Evolutionary conservation across 2,113 vertebrate genomes (phyloP).

Genomic region (Oncorhynchus keta): DNA sequence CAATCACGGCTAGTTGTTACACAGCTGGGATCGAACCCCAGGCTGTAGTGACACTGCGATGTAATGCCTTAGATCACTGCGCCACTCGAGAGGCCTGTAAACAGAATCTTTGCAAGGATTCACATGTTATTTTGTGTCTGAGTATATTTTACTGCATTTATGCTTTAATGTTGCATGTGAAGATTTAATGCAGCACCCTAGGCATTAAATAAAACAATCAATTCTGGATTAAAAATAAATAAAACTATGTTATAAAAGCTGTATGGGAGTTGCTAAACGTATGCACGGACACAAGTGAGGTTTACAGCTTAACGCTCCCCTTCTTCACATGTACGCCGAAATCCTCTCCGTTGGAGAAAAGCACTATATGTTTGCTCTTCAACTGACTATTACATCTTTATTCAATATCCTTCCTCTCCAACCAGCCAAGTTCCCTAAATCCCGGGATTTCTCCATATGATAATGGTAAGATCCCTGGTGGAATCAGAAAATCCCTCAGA

Average conservation of each 20-base stretch:
- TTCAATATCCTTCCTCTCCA: slow-evolving; percentile 50
- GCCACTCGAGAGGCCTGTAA: too few relatives aligned
- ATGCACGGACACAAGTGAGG: slow-evolving; percentile 51
- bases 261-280: slow-evolving; percentile 24
- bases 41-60: too few relatives aligned
- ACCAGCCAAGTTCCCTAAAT: slow-evolving; percentile 51
- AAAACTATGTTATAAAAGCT: slow-evolving; percentile 2
- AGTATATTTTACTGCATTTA: slow-evolving; percentile 2
- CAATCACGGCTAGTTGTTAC: too few relatives aligned
- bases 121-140: background rate
- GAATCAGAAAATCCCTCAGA: slow-evolving; percentile 47
- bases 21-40: too few relatives aligned
- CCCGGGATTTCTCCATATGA: slow-evolving; percentile 46
- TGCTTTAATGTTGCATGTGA: background rate
- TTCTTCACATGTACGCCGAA: background rate
- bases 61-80: too few relatives aligned
- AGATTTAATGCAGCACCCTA: slow-evolving; percentile 8
- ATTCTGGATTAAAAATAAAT: slow-evolving; percentile 8
- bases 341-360: slow-evolving; percentile 22
- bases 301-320: slow-evolving; percentile 7
- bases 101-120: too few relatives aligned
- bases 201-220: slow-evolving; percentile 7
- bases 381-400: slow-evolving; percentile 54
- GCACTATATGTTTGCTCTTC: slow-evolving; percentile 39
- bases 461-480: slow-evolving; percentile 46